phyloP scores from a whole-genome alignment of 2,888 invertebrate species.

The Idaea biselata region DNA sequence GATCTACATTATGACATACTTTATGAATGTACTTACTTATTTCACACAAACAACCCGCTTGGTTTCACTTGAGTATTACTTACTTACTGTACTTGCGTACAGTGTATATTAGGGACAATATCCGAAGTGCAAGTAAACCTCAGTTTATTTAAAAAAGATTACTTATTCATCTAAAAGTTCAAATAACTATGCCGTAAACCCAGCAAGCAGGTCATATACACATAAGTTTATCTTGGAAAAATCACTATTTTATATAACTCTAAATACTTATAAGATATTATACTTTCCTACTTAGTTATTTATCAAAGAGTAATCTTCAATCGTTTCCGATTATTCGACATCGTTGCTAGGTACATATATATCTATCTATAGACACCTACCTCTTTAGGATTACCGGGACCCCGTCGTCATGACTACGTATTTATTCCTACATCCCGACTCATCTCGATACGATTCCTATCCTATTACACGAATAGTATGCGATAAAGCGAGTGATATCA shows the following conservation, averaged over 20 bases:
- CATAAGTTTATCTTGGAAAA: no score
- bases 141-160: no score
- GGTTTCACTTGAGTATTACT: no score
- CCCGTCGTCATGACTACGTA: constrained; percentile 68
- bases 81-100: no score
- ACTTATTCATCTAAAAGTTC: no score
- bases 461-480: constrained; percentile 63
- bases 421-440: constrained; percentile 65
- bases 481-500: constrained; percentile 48
- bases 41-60: no score
- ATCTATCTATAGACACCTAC: constrained; percentile 53
- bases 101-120: no score
- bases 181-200: no score
- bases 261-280: not conserved
- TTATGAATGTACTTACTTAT: no score
- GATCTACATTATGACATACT: no score
- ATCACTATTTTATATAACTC: not conserved
- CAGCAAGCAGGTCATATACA: no score
- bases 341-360: constrained; percentile 40
- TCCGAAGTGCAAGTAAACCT: no score
- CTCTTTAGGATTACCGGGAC: constrained; percentile 74
- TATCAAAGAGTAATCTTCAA: constrained; percentile 39
- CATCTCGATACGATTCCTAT: constrained; percentile 69
- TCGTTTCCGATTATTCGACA: constrained; percentile 58
- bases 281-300: not conserved